Conservation (phyloP, 2,797 vertebrate species). For the Anisognathus igniventris region DNA sequence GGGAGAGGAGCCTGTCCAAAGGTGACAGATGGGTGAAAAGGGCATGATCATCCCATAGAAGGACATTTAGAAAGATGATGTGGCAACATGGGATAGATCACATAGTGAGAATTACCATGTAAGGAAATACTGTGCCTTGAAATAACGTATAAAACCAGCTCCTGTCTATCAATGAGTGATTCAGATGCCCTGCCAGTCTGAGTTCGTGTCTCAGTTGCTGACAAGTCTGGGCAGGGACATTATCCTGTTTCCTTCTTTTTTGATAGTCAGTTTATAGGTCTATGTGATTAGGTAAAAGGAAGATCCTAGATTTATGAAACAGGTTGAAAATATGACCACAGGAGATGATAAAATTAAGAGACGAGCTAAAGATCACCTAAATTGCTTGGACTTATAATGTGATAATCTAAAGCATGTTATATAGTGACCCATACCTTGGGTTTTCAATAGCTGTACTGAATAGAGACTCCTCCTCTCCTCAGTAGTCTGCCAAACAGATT, state of each 20-base stretch:
- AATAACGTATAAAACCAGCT: not conserved
- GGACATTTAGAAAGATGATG: too few relatives aligned
- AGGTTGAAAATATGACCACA: not conserved
- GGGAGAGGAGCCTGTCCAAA: too few relatives aligned
- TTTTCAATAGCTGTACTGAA: not conserved
- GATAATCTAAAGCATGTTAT: not conserved
- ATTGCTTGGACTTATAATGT: not conserved
- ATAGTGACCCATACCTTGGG: not conserved
- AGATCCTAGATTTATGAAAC: not conserved
- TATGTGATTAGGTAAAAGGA: not conserved
- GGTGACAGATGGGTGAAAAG: not conserved
- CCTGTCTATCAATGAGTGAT: not conserved
- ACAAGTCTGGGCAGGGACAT: not conserved
- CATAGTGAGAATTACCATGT: not conserved
- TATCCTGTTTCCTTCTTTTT: not conserved
- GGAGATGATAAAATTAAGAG: not conserved
- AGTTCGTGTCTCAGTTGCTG: too few relatives aligned
- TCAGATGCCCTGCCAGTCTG: not conserved
- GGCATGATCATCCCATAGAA: rapidly evolving
- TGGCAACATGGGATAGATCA: too few relatives aligned
- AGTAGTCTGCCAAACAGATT: not conserved
- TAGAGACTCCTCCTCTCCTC: not conserved
- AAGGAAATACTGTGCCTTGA: not conserved
- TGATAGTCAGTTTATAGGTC: not conserved
- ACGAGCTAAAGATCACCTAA: not conserved